Percentiles rank a stretch among this genome's conserved stretches.
phyloP scores from a whole-genome alignment of 2,797 vertebrate species.

The Labroides dimidiatus region DNA sequence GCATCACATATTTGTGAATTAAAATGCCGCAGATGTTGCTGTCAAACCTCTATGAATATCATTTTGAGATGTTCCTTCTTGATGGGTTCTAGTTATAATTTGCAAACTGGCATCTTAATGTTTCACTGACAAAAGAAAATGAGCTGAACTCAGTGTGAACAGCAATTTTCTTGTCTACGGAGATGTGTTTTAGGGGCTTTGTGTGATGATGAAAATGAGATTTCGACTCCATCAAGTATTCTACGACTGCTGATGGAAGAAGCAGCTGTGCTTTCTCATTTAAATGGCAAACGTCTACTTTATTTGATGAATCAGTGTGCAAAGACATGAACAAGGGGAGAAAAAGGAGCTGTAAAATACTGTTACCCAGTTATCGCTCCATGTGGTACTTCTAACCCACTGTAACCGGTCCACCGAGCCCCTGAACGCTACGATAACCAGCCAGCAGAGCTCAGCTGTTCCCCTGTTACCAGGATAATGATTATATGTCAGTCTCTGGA shows the following conservation, averaged over 20 bases:
- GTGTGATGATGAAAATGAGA: conserved; percentile 13
- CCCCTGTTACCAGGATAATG: not conserved
- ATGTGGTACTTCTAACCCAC: not conserved
- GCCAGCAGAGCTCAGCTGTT: not conserved
- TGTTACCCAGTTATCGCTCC: not conserved
- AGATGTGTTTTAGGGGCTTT: not conserved
- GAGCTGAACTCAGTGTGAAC: conserved; percentile 17
- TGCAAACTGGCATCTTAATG: conserved; percentile 34
- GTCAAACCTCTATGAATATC: conserved; percentile 37
- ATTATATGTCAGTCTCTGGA: too few species aligned
- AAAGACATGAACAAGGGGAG: not conserved
- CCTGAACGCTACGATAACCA: not conserved
- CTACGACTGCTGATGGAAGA: not conserved
- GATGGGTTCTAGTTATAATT: conserved; percentile 36
- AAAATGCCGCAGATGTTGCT: conserved; percentile 56
- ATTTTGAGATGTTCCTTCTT: conserved; percentile 26
- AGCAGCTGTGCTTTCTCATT: not conserved
- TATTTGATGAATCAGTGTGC: not conserved
- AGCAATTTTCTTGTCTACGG: not conserved
- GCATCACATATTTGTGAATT: conserved; percentile 37
- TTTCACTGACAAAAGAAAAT: conserved; percentile 19
- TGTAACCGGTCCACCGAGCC: too few species aligned
- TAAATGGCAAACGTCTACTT: not conserved
- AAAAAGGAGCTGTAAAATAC: not conserved
- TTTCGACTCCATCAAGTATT: not conserved